These are phyloP conservation scores for Barnardius zonarius DNA, from an alignment of 2,113 vertebrate species.

Conservation along the genomic window DNA sequence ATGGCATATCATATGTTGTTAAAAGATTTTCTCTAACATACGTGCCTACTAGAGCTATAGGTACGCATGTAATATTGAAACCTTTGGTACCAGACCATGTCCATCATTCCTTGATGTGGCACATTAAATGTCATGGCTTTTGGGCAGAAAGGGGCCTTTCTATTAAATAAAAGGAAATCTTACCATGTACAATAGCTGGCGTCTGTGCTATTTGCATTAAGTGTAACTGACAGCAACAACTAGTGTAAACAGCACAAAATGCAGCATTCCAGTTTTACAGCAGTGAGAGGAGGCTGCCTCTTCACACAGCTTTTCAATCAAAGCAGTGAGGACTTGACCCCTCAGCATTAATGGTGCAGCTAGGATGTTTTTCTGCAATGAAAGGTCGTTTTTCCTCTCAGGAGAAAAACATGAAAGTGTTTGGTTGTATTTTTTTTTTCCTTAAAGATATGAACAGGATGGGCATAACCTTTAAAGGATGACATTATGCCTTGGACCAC, in stretches of 20 bases:
- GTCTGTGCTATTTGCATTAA: background rate
- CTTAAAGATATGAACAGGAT: background rate
- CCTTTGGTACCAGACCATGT: background rate
- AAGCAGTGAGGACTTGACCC: background rate
- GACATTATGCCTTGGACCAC: background rate
- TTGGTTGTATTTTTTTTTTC: background rate
- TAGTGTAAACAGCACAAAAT: background rate
- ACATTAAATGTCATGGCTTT: background rate
- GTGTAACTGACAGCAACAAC: background rate
- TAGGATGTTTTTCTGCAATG: conserved; percentile 1
- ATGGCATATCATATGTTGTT: background rate
- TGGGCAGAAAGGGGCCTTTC: background rate
- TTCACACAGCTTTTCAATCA: background rate
- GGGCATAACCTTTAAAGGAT: conserved; percentile 13
- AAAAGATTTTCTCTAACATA: background rate
- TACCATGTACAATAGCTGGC: background rate
- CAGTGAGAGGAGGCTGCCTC: background rate
- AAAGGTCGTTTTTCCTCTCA: conserved; percentile 16
- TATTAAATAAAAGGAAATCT: background rate
- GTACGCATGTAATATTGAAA: background rate
- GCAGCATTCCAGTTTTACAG: background rate
- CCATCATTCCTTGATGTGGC: background rate
- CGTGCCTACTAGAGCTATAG: background rate
- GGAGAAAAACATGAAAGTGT: background rate
- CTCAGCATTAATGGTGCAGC: background rate